Base-by-base conservation (phyloP, 1,140 invertebrate genomes). In the Caerostris extrusa region DNA sequence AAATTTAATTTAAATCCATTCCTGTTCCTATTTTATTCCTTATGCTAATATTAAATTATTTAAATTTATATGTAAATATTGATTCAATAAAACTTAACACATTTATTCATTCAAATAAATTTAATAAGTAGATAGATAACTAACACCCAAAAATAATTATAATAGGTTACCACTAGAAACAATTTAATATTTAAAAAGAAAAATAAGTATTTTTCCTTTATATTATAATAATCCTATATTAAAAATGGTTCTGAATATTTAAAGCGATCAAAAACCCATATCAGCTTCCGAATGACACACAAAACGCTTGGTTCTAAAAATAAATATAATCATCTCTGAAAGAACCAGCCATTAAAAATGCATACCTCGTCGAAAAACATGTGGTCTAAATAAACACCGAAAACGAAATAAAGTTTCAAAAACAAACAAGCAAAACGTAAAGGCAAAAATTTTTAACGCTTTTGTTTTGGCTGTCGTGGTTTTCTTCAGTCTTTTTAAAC, bases 401-500 rank as follows among this genome's bases (percentile, higher is more conserved):
- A 83, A 55, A 58, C 19, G n/a, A 60, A 34, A 61, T 60, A 87
- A 87, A 61, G 85, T 50, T 50, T 34, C 58, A 7, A 61, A 19
- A 87, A 19, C n/a, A 7, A 87, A 60, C 7, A 50, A 14, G 50
- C 7, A 60, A 34, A 60, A 34, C 8, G 19, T 3, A 87, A 10
- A 19, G 1, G 61, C 12, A 56, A 2, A 61, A 61, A 50, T 50
- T 61, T 60, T 57, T 83, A 14, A 60, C 56, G 58, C 55, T 87
- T 61, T 87, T 87, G 56, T 87, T 87, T 57, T 61, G 17, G 7
- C 34, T 7, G n/a, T 50, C 58, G n/a, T n/a, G 34, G 56, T 69
- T 89, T 89, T 56, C 50, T 89, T 56, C 50, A 57, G 64, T 34
- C 64, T 69, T n/a, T 69, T 87, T 69, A 89, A 89, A 89, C 34